Conservation (phyloP, 2,113 vertebrate species). For the Scartelaos histophorus region DNA sequence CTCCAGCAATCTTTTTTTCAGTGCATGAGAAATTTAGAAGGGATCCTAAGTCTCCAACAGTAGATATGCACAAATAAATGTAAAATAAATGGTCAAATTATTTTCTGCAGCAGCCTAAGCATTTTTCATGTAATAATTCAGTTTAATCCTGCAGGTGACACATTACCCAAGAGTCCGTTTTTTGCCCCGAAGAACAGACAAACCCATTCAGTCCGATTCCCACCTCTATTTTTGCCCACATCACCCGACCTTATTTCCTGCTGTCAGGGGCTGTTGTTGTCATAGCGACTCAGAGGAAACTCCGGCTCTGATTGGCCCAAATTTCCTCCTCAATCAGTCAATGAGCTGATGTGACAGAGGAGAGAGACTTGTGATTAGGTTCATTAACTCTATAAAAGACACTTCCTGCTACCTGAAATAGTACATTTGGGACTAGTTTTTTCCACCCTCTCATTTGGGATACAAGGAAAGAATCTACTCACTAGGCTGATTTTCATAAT, state of each 20-base stretch:
- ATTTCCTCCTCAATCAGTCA: slow-evolving; percentile 35
- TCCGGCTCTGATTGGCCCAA: slow-evolving; percentile 33
- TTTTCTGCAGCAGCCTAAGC: neutral
- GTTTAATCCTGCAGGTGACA: neutral
- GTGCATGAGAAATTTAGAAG: too few relatives aligned
- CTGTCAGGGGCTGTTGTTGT: slow-evolving; percentile 58
- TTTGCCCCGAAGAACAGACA: neutral
- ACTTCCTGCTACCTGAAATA: slow-evolving; percentile 45
- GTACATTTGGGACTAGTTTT: slow-evolving; percentile 28
- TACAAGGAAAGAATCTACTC: slow-evolving; percentile 31
- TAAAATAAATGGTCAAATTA: neutral
- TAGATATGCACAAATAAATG: neutral
- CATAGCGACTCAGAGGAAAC: slow-evolving; percentile 52
- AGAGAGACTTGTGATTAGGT: slow-evolving; percentile 33
- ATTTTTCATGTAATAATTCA: neutral
- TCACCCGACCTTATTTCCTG: slow-evolving; percentile 42
- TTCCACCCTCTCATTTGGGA: slow-evolving; percentile 10
- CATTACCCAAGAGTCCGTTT: neutral
- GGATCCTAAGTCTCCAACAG: too few relatives aligned
- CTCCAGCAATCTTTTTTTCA: too few relatives aligned
- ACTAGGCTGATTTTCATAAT: slow-evolving; percentile 61
- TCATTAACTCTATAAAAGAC: slow-evolving; percentile 28
- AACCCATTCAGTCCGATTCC: slow-evolving; percentile 5
- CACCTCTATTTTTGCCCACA: slow-evolving; percentile 26
- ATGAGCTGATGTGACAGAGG: slow-evolving; percentile 32